Evolutionary conservation across 2,888 invertebrate species (phyloP).

Genomic region (Vandiemenella viatica): DNA sequence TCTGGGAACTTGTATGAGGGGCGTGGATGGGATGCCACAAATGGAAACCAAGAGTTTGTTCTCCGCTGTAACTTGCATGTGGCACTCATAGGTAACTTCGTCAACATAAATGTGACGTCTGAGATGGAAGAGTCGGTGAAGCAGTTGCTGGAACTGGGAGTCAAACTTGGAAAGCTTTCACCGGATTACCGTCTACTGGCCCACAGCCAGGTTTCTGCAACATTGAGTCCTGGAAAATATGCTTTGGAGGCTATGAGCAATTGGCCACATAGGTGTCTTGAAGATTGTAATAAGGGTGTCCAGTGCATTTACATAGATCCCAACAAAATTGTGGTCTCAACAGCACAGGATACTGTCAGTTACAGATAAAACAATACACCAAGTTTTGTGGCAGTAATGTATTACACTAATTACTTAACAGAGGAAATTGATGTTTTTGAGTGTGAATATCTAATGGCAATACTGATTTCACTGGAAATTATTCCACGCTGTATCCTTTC

Average conservation of each 20-base stretch:
- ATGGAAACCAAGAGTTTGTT: constrained; percentile 4
- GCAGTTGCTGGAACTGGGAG: constrained; percentile 30
- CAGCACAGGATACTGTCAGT: too few species aligned
- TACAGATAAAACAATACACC: too few species aligned
- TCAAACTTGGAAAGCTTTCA: constrained; percentile 28
- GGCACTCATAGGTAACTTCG: constrained; percentile 35
- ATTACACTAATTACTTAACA: too few species aligned
- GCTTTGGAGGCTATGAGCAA: not conserved
- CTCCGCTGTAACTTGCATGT: constrained; percentile 26
- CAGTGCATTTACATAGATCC: too few species aligned
- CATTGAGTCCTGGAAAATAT: constrained; percentile 33
- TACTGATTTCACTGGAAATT: too few species aligned
- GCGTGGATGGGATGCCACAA: constrained; percentile 49
- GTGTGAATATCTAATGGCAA: too few species aligned
- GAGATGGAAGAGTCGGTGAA: not conserved
- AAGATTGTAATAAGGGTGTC: not conserved
- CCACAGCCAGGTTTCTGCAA: constrained; percentile 34
- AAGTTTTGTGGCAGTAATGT: too few species aligned
- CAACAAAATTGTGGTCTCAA: too few species aligned
- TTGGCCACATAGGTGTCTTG: not conserved
- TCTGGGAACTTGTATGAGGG: constrained; percentile 61
- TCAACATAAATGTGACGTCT: constrained; percentile 30
- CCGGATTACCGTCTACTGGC: constrained; percentile 34
- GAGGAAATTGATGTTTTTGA: too few species aligned
- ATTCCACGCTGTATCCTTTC: too few species aligned